Evolutionary conservation across 2,888 invertebrate species (phyloP).

Genomic region (Vanessa cardui): DNA sequence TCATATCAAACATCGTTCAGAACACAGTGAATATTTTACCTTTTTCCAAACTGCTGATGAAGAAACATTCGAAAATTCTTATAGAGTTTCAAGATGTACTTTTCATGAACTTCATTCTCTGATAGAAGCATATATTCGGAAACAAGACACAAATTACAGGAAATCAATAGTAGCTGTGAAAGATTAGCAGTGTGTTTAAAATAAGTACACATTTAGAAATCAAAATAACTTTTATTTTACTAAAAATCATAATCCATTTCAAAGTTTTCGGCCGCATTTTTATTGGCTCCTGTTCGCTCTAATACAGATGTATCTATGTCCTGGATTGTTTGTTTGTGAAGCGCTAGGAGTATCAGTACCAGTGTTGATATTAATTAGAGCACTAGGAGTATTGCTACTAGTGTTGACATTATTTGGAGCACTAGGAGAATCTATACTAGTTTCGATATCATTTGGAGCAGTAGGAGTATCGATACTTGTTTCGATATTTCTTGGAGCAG

Average conservation of each 20-base stretch:
- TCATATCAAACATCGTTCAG: no score
- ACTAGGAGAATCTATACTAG: slow-evolving; percentile 25
- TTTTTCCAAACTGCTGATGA: slow-evolving; percentile 40
- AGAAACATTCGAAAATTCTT: slow-evolving; percentile 40
- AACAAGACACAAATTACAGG: slow-evolving; percentile 37
- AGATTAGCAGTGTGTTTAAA: slow-evolving; percentile 38
- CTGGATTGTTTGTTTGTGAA: slow-evolving; percentile 27
- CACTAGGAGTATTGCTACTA: slow-evolving; percentile 30
- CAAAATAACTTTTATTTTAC: slow-evolving; percentile 34
- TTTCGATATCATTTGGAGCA: slow-evolving; percentile 12
- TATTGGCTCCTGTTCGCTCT: slow-evolving; percentile 24
- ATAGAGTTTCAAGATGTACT: slow-evolving; percentile 31
- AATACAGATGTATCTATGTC: slow-evolving; percentile 30
- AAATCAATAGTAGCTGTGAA: slow-evolving; percentile 36
- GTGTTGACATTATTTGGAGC: slow-evolving; percentile 12
- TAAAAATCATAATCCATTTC: neutral
- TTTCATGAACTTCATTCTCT: slow-evolving; percentile 36
- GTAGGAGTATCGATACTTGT: slow-evolving; percentile 17
- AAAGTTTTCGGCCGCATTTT: neutral
- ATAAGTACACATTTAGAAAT: slow-evolving; percentile 39
- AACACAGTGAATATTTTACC: slow-evolving; percentile 37
- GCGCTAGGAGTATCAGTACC: slow-evolving; percentile 31
- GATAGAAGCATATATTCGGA: slow-evolving; percentile 35
- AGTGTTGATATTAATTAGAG: slow-evolving; percentile 15
- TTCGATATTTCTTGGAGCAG: neutral